phyloP scores from a whole-genome alignment of 2,113 vertebrate genomes.

The Zeus faber region DNA sequence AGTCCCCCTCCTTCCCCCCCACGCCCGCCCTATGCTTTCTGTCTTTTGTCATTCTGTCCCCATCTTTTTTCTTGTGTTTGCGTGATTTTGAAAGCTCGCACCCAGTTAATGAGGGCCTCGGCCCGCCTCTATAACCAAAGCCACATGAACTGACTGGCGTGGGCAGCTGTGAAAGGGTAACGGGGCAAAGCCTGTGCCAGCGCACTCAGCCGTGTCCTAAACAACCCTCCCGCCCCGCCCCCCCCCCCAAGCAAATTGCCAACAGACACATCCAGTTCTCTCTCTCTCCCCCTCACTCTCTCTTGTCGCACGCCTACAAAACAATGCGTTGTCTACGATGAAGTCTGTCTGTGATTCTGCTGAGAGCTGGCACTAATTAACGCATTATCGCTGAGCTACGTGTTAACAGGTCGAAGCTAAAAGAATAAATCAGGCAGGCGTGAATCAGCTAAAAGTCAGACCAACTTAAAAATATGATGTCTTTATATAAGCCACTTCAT shows the following conservation, averaged over 20 bases:
- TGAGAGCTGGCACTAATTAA: no score
- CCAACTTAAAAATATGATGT: no score
- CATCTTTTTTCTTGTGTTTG: background rate
- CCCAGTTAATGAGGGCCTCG: constrained; percentile 43
- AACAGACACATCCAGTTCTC: background rate
- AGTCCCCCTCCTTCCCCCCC: background rate
- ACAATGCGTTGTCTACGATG: no score
- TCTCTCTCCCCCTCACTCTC: background rate
- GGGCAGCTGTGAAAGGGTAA: constrained; percentile 16
- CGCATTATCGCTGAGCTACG: no score
- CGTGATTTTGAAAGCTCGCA: constrained; percentile 12
- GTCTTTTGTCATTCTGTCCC: background rate
- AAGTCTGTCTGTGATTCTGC: no score
- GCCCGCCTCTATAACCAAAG: constrained; percentile 43
- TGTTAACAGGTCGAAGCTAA: no score
- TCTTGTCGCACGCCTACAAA: no score
- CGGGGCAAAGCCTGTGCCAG: constrained; percentile 25
- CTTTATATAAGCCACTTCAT: no score
- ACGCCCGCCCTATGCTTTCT: background rate
- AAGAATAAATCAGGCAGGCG: no score
- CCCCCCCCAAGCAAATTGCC: background rate
- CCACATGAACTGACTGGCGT: constrained; percentile 54
- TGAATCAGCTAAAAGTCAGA: no score
- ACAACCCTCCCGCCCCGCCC: background rate
- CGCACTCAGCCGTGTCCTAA: constrained; percentile 26